Base-by-base conservation (phyloP, 2,888 invertebrate species). In the Lasioglossum figueresi region DNA sequence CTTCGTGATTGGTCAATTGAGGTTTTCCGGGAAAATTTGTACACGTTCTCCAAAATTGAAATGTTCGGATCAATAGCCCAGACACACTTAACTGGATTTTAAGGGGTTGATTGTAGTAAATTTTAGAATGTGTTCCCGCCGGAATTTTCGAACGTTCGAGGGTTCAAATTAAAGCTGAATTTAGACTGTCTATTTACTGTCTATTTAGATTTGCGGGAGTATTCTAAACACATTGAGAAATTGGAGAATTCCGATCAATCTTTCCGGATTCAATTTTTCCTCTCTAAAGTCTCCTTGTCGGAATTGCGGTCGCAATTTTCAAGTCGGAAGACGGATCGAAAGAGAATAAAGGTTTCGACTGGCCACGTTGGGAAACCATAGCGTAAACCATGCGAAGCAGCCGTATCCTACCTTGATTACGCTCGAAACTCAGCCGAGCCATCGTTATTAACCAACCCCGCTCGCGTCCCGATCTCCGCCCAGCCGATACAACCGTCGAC, bases 401-500 rank as follows among this genome's bases (percentile, higher is more conserved):
- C 73, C n/a, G 75, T 83, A 23, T 76, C 72, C 73, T 12, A 43
- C 37, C 68, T 70, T 34, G 71, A 40, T 43, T 16, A n/a, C 43
- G 43, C 66, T n/a, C 27, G 34, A 68, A 79, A 80, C 59, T 31
- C 68, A 10, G 43, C 72, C 45, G 70, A 40, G 37, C 27, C 48
- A 66, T 27, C 70, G 63, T 76, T 45, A 59, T 79, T 76, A 73
- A 71, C 79, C 68, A 37, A n/a, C 37, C 19, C 31, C 12, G 31
- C 63, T 31, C 31, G 63, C 31, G 27, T n/a, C 63, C 63, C 66
- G 19, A 3, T 19, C 34, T 31, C 34, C 68, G 4, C 68, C 43
- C 59, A 6, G 59, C 31, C 70, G 56, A 82, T 77, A 75, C 79
- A 75, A 80, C 52, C 70, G 37, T n/a, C 48, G 31, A 48, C 72